phyloP scores from a whole-genome alignment of 2,888 invertebrate genomes.

The Drosophila nigricruria region DNA sequence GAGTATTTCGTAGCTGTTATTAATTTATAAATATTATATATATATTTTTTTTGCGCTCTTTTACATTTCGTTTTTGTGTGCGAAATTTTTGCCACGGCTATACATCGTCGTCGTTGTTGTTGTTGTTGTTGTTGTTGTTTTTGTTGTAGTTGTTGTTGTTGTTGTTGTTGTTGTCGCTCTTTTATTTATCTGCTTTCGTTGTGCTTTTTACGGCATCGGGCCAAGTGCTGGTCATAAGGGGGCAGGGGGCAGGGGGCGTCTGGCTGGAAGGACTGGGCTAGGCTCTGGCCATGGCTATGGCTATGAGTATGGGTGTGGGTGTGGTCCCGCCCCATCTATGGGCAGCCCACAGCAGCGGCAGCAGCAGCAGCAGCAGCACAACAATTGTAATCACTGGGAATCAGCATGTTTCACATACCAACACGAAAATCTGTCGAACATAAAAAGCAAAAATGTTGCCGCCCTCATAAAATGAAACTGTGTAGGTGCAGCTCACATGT shows the following conservation, averaged over 20 bases:
- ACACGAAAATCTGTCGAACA: slow-evolving; percentile 81
- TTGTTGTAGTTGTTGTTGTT: slow-evolving; percentile 26
- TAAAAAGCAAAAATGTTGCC: slow-evolving; percentile 76
- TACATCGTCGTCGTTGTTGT: background rate
- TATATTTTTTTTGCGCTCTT: slow-evolving; percentile 24
- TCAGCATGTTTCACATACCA: slow-evolving; percentile 81
- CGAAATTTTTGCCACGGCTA: slow-evolving; percentile 48
- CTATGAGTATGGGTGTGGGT: background rate
- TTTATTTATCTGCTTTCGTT: slow-evolving; percentile 47
- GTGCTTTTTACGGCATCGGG: slow-evolving; percentile 66
- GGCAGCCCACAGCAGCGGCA: slow-evolving; percentile 22
- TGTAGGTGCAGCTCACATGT: slow-evolving; percentile 52
- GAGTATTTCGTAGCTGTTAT: slow-evolving; percentile 16
- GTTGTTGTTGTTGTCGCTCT: slow-evolving; percentile 25
- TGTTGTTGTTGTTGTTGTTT: slow-evolving; percentile 27
- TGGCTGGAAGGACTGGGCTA: background rate
- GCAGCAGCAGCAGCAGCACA: slow-evolving; percentile 47
- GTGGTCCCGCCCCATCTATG: slow-evolving; percentile 8
- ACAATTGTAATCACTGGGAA: slow-evolving; percentile 80
- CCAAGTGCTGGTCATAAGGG: slow-evolving; percentile 34
- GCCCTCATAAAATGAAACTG: slow-evolving; percentile 70
- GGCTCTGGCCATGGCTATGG: background rate
- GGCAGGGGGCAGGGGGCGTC: slow-evolving; percentile 6
- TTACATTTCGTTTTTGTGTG: slow-evolving; percentile 49
- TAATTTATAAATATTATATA: background rate